Percentiles rank a stretch among this genome's conserved stretches.
Evolutionary conservation across 1,140 invertebrate species (phyloP).

Genomic region (Leptinotarsa lineolata): DNA sequence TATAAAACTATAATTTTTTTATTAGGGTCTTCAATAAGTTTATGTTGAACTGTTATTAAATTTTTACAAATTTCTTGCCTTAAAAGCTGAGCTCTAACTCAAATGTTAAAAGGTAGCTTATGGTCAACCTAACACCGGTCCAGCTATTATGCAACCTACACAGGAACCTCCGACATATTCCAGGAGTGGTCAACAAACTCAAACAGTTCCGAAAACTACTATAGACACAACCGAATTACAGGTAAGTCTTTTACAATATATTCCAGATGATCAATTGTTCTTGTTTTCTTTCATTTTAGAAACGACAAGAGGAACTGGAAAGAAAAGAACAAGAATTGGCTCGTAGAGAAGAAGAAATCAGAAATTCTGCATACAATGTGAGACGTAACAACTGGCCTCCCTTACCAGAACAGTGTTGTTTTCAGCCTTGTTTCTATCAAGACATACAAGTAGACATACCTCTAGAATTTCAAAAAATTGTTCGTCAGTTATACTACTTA

Average conservation of each 20-base stretch:
- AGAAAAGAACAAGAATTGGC: slow-evolving; percentile 84
- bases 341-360: slow-evolving; percentile 86
- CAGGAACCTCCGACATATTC: slow-evolving; percentile 63
- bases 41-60: neutral
- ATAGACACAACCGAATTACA: slow-evolving; percentile 72
- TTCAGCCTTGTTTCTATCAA: slow-evolving; percentile 99
- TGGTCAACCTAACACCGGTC: slow-evolving; percentile 57
- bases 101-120: slow-evolving; percentile 14
- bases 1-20: too few species aligned
- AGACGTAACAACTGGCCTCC: slow-evolving; percentile 98
- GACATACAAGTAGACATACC: slow-evolving; percentile 99
- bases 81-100: too few species aligned
- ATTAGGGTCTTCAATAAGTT: neutral
- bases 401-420: slow-evolving; percentile 85
- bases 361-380: slow-evolving; percentile 71
- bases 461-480: slow-evolving; percentile 93
- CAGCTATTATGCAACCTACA: slow-evolving; percentile 74
- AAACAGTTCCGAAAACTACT: slow-evolving; percentile 55
- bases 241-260: slow-evolving; percentile 53
- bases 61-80: too few species aligned
- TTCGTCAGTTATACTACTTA: slow-evolving; percentile 91
- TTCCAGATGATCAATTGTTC: neutral
- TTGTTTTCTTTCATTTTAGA: slow-evolving; percentile 57
- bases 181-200: slow-evolving; percentile 63
- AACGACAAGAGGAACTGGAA: slow-evolving; percentile 83